Evolutionary conservation across 2,888 invertebrate species (phyloP).

Genomic region (Oligia fasciuncula): DNA sequence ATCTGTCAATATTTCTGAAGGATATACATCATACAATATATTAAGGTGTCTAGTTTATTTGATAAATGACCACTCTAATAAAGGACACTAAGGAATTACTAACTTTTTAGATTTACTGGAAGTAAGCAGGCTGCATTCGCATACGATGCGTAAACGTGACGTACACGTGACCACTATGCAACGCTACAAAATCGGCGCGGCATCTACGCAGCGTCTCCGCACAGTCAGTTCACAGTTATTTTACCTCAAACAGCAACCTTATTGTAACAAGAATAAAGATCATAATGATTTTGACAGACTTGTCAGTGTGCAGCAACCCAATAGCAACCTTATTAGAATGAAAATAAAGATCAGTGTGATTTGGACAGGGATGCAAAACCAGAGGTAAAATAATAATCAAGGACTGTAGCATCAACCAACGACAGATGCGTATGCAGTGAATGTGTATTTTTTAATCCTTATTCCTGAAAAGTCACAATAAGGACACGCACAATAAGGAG

Average conservation of each 20-base stretch:
- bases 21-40: constrained; percentile 27
- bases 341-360: no score
- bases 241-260: no score
- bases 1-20: constrained; percentile 45
- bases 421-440: background rate
- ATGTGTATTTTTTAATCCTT: background rate
- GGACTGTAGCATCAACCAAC: background rate
- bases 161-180: background rate
- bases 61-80: constrained; percentile 37
- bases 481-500: background rate
- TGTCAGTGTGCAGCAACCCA: no score
- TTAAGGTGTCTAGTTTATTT: constrained; percentile 43
- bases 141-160: background rate
- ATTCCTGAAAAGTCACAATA: background rate
- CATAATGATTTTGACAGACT: no score
- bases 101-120: constrained; percentile 25
- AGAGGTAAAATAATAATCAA: no score
- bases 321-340: no score
- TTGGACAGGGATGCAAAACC: no score
- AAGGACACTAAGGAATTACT: constrained; percentile 13
- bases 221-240: no score
- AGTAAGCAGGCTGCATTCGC: background rate
- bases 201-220: background rate
- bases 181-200: background rate
- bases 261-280: no score